Base-by-base conservation (phyloP, 2,888 invertebrate species). In the Eupelmus urozonus region DNA sequence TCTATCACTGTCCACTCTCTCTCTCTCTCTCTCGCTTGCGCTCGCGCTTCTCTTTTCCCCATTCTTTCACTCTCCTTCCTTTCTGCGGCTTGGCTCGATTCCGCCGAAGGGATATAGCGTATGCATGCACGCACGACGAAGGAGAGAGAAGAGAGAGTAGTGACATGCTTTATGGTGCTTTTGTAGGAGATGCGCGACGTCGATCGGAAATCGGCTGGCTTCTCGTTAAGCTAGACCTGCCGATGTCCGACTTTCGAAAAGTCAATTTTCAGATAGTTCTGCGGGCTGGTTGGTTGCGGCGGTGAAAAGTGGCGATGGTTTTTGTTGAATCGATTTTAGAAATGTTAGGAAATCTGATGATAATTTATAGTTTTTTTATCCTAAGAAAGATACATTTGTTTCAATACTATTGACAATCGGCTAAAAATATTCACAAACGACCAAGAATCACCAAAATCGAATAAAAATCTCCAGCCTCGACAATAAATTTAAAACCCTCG, bases 1-100 rank as follows among this genome's bases (percentile, higher is more conserved):
- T 90, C 90, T 89, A 90, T 90, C 90, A 90, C 87, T 90, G 90
- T 90, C 90, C 80, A 71, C 79, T 40, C 40, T 11, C 40, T n/a
- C n/a, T n/a, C n/a, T 45, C 7, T 13, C 13, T 16, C 2, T 20
- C 2, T 20, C 25, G 27, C n/a, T 7, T 25, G 57, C 16, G 51
- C 75, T 81, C 79, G 75, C 76, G 75, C 77, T 79, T 79, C 81
- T 81, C 82, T 80, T 80, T 81, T 81, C 78, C 80, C 75, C 81
- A 81, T 80, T 83, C 82, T 78, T 79, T 79, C 80, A n/a, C 81
- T 80, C 60, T 81, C 73, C 80, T n/a, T 79, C 71, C 45, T 76
- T 66, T 75, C 45, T 7, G 4, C 16, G 13, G 4, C 16, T 45
- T 45, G 13, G 9, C 16, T 4, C 45, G 45, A 45, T 45, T 45